Conservation (phyloP, 2,797 vertebrate species). For the Gallinago nigripennis region DNA sequence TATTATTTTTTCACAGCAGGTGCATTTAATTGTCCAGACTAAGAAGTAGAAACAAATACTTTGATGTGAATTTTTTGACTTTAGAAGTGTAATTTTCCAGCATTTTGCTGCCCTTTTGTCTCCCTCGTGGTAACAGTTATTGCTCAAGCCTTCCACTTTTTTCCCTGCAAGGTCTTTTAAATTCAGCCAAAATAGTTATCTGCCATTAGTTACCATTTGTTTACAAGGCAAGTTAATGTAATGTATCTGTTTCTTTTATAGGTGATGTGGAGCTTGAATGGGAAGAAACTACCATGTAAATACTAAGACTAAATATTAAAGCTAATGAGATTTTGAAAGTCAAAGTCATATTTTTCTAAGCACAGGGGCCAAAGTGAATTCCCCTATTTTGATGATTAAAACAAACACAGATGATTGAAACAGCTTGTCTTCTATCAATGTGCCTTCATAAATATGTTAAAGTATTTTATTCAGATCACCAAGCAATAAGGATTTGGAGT, state of each 20-base stretch:
- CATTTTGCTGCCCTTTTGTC: neutral
- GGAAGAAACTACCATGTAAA: conserved; percentile 99
- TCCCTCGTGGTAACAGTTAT: neutral
- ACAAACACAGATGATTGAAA: neutral
- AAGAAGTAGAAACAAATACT: neutral
- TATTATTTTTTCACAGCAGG: neutral
- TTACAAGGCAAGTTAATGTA: neutral
- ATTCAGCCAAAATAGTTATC: neutral
- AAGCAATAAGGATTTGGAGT: neutral
- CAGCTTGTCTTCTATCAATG: conserved; percentile 53
- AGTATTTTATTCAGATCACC: conserved; percentile 31
- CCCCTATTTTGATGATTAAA: conserved; percentile 60
- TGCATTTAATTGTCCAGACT: neutral
- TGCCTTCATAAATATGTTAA: conserved; percentile 67
- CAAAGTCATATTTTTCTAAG: conserved; percentile 62
- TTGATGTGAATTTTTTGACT: neutral
- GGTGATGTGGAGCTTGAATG: conserved; percentile 98
- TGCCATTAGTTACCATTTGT: neutral
- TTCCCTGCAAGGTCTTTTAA: neutral
- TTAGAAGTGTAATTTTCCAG: neutral
- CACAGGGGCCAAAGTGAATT: conserved; percentile 78
- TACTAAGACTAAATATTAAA: conserved; percentile 19
- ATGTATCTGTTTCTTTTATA: conserved; percentile 70
- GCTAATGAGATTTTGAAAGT: conserved; percentile 39
- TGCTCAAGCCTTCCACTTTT: neutral